Evolutionary conservation across 1,140 invertebrate species (phyloP).

Genomic region (Trachelipus rathkii): DNA sequence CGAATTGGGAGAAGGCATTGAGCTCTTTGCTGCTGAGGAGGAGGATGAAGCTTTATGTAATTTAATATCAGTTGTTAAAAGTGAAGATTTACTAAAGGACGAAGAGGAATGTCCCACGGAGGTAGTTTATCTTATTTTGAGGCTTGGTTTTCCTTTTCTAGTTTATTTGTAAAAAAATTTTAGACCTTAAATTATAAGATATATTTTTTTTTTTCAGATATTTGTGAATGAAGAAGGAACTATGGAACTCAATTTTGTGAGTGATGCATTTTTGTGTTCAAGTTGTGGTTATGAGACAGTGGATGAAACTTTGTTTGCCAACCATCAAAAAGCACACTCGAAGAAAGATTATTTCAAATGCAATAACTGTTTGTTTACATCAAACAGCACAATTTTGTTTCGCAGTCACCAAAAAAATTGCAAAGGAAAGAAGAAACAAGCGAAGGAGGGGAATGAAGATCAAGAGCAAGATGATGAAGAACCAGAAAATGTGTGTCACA

Average conservation of each 20-base stretch:
- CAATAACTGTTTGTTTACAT: neutral
- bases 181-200: too few species aligned
- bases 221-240: neutral
- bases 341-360: neutral
- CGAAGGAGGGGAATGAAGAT: neutral
- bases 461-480: neutral
- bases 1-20: too few species aligned
- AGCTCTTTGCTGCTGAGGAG: too few species aligned
- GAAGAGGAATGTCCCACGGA: too few species aligned
- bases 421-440: neutral
- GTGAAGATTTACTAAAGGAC: too few species aligned
- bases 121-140: too few species aligned
- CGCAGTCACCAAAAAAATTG: neutral
- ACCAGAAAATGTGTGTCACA: neutral
- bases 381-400: constrained; percentile 2
- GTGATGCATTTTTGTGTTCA: neutral
- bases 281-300: neutral
- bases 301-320: neutral
- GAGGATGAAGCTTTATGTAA: too few species aligned
- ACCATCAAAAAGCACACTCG: neutral
- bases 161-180: too few species aligned
- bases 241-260: neutral
- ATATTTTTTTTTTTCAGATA: neutral
- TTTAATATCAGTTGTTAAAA: too few species aligned
- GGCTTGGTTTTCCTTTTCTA: too few species aligned